Evolutionary conservation across 1,140 invertebrate genomes (phyloP).

Genomic region (Mya arenaria): DNA sequence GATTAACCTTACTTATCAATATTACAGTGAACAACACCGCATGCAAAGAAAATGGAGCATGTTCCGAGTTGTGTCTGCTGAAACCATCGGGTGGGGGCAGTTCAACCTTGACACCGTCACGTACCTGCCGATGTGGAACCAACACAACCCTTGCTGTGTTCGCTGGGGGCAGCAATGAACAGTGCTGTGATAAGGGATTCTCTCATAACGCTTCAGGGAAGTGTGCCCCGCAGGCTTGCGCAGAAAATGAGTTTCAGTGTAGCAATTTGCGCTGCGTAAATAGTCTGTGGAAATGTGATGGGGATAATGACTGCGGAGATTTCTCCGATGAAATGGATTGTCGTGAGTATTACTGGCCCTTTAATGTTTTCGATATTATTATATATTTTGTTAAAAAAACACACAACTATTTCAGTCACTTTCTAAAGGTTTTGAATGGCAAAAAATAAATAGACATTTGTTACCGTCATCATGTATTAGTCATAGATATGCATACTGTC

Average conservation of each 20-base stretch:
- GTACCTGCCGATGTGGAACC: constrained; percentile 66
- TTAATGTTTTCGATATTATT: no score
- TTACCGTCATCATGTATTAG: no score
- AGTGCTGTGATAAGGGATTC: constrained; percentile 14
- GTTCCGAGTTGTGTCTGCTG: constrained; percentile 67
- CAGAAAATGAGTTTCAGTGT: constrained; percentile 8
- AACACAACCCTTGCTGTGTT: constrained; percentile 21
- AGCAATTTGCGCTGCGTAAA: constrained; percentile 68
- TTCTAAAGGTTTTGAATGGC: no score
- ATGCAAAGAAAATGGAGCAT: constrained; percentile 48
- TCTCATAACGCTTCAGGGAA: neutral
- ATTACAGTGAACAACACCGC: constrained; percentile 9
- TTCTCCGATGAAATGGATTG: constrained; percentile 81
- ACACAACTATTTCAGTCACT: no score
- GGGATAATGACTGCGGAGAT: constrained; percentile 72
- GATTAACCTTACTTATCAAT: neutral
- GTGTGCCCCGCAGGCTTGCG: neutral
- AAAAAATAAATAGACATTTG: no score
- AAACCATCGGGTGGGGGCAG: constrained; percentile 17
- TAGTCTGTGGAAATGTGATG: constrained; percentile 65
- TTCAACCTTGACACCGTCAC: constrained; percentile 12
- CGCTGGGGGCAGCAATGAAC: constrained; percentile 1
- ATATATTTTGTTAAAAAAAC: no score
- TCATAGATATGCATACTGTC: no score
- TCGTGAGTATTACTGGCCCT: no score